These are phyloP conservation scores for Eupithecia dodoneata DNA, from an alignment of 2,888 invertebrate species.

Conservation along the genomic window DNA sequence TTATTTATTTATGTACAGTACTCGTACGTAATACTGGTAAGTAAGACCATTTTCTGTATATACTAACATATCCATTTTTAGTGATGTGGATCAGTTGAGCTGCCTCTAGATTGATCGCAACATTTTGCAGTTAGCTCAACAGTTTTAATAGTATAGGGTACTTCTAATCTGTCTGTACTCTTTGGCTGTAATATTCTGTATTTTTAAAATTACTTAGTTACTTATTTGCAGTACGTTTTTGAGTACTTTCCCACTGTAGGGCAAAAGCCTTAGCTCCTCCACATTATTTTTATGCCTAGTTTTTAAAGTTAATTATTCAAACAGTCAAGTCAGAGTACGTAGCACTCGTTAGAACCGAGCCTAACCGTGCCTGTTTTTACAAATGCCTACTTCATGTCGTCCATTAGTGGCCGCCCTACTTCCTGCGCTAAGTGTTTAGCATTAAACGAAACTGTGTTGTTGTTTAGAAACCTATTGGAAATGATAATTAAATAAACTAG, in stretches of 20 bases:
- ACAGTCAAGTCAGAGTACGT: neutral
- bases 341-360: neutral
- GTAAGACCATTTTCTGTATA: neutral
- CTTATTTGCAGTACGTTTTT: neutral
- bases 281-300: neutral
- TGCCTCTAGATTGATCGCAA: no score
- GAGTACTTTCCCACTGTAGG: neutral
- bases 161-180: no score
- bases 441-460: constrained; percentile 28
- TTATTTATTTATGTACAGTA: no score
- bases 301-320: neutral
- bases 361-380: constrained; percentile 12
- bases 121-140: no score
- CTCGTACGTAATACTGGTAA: no score
- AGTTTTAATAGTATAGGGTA: no score
- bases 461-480: constrained; percentile 20
- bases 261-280: neutral
- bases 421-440: constrained; percentile 30
- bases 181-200: no score
- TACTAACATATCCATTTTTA: no score
- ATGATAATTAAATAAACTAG: constrained; percentile 5
- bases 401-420: constrained; percentile 29
- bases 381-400: constrained; percentile 22
- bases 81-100: no score
- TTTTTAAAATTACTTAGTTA: neutral